Conservation (phyloP, 2,797 vertebrate genomes). For the Podarcis lilfordi region DNA sequence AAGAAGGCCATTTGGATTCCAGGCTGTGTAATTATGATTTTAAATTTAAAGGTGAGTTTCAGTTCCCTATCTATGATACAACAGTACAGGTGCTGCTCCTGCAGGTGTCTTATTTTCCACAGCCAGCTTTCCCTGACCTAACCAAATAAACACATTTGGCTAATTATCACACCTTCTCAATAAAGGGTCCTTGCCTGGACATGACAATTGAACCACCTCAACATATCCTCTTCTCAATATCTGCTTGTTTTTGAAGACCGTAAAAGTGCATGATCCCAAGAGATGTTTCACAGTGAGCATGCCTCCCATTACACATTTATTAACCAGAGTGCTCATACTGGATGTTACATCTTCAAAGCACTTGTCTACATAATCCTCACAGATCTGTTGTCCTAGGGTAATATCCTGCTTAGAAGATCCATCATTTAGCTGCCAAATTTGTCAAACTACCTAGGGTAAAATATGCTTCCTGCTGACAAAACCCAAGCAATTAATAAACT, state of each 20-base stretch:
- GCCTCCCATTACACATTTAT: slow-evolving; percentile 20
- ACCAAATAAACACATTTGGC: background rate
- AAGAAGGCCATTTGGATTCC: background rate
- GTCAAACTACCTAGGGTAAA: slow-evolving; percentile 21
- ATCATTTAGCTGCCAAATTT: slow-evolving; percentile 19
- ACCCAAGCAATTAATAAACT: slow-evolving; percentile 22
- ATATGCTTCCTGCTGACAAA: slow-evolving; percentile 24
- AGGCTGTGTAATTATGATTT: background rate
- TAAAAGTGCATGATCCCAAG: slow-evolving; percentile 23
- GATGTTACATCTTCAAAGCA: slow-evolving; percentile 30
- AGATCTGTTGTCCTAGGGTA: slow-evolving; percentile 28
- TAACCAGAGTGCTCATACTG: slow-evolving; percentile 2
- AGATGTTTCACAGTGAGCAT: slow-evolving; percentile 20
- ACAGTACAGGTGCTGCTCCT: background rate
- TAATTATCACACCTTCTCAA: background rate
- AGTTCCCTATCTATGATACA: background rate
- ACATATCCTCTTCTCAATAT: background rate
- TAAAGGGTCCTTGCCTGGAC: background rate
- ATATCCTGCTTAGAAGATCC: slow-evolving; percentile 26
- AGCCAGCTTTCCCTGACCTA: background rate
- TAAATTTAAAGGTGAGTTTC: background rate
- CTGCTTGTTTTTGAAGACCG: slow-evolving; percentile 9
- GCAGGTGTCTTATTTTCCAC: background rate
- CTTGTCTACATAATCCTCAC: slow-evolving; percentile 15
- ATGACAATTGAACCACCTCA: background rate